phyloP scores from a whole-genome alignment of 2,888 invertebrate species.

The Drosophila gaucha region DNA sequence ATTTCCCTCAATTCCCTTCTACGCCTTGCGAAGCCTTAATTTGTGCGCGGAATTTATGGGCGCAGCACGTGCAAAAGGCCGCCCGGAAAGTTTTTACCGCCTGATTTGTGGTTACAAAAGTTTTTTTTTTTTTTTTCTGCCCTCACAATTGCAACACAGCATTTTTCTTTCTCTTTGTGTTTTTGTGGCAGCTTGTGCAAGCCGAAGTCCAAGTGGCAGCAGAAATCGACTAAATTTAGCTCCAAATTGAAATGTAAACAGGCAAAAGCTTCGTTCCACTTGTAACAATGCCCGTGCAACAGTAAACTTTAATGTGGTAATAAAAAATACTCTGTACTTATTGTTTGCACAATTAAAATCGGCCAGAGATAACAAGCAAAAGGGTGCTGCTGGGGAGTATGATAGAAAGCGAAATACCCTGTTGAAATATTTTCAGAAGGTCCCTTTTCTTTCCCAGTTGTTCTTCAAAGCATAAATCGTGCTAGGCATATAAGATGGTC shows the following conservation, averaged over 20 bases:
- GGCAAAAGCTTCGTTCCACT: conserved; percentile 55
- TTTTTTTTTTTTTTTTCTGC: conserved; percentile 31
- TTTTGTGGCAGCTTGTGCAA: conserved; percentile 48
- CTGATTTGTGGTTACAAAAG: conserved; percentile 77
- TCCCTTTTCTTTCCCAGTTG: no score
- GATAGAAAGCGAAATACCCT: neutral
- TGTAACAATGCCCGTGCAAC: conserved; percentile 28
- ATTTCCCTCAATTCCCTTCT: neutral
- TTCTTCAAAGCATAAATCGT: no score
- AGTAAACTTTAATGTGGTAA: conserved; percentile 66
- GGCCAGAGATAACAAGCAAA: conserved; percentile 27
- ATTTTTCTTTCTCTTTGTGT: conserved; percentile 10
- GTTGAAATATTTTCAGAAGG: neutral
- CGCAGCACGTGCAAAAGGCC: conserved; percentile 72
- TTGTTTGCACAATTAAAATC: conserved; percentile 67
- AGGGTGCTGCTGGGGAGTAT: neutral
- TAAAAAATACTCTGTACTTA: conserved; percentile 52
- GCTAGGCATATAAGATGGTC: no score
- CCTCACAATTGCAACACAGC: conserved; percentile 43
- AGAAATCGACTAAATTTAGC: conserved; percentile 62
- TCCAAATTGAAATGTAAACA: conserved; percentile 51
- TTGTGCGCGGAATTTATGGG: conserved; percentile 71
- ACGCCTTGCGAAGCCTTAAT: conserved; percentile 53
- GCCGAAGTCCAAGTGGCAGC: conserved; percentile 22
- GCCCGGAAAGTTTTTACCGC: conserved; percentile 62